These are phyloP conservation scores for Holothuria glaberrima DNA, from an alignment of 35 echinoderm and acorn worm species.

Conservation along the genomic window DNA sequence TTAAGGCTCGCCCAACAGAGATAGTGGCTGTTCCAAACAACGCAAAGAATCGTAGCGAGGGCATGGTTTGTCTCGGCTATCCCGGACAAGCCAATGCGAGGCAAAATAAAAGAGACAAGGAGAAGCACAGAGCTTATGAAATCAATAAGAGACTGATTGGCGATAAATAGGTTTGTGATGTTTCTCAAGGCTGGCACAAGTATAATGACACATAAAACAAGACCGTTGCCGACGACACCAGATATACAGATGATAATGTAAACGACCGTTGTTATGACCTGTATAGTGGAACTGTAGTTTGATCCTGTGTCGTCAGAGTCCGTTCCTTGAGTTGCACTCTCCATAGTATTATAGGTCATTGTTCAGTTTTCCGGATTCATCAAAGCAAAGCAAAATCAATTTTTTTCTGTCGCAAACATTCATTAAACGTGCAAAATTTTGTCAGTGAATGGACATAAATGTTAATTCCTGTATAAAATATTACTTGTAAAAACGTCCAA, in stretches of 20 bases:
- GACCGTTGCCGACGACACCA: conserved; percentile 34
- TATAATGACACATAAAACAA: conserved; percentile 25
- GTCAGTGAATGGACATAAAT: too few relatives aligned
- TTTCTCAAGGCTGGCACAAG: conserved; percentile 22
- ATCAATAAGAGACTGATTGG: conserved; percentile 85
- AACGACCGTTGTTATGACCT: not conserved
- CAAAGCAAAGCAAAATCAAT: too few relatives aligned
- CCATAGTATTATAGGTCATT: too few relatives aligned
- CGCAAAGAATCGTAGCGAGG: conserved; percentile 60
- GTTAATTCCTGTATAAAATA: too few relatives aligned
- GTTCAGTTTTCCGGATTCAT: too few relatives aligned
- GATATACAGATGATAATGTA: not conserved
- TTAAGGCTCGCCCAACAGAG: conserved; percentile 67
- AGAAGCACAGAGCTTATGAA: conserved; percentile 63
- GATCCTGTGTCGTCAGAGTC: too few relatives aligned
- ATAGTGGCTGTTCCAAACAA: conserved; percentile 64
- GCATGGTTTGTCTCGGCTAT: not conserved
- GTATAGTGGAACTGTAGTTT: not conserved
- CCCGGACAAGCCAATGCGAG: not conserved
- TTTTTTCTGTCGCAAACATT: too few relatives aligned
- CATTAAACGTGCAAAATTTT: too few relatives aligned
- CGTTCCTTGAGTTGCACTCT: too few relatives aligned
- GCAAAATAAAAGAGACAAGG: conserved; percentile 34
- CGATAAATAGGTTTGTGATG: conserved; percentile 69
- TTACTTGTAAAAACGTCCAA: too few relatives aligned